These are phyloP conservation scores for Chalcis sispes DNA, from an alignment of 2,888 invertebrate genomes.

Conservation along the genomic window DNA sequence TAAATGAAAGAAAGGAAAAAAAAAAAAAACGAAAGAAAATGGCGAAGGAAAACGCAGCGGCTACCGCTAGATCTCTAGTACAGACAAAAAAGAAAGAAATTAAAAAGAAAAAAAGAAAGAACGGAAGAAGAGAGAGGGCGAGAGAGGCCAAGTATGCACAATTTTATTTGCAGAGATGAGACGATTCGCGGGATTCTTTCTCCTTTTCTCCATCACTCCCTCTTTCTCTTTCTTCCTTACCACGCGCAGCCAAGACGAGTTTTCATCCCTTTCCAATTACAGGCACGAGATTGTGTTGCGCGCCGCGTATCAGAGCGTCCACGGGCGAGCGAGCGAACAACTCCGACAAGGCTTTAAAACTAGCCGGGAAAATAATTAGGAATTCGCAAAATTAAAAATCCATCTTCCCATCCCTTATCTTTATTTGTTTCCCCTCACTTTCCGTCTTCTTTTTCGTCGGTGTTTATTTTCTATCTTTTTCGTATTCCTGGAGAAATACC, in stretches of 20 bases:
- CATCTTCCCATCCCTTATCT: slow-evolving; percentile 58
- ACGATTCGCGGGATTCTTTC: slow-evolving; percentile 24
- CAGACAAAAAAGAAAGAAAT: slow-evolving; percentile 29
- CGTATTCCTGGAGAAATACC: too few relatives aligned
- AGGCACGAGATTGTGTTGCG: slow-evolving; percentile 63
- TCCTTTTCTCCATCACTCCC: too few relatives aligned
- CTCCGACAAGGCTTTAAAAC: slow-evolving; percentile 61
- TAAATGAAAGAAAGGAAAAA: slow-evolving; percentile 21
- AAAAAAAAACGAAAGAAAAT: not conserved
- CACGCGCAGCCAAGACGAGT: slow-evolving; percentile 42
- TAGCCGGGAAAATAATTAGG: slow-evolving; percentile 66
- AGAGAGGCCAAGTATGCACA: slow-evolving; percentile 48
- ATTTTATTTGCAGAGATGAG: slow-evolving; percentile 50
- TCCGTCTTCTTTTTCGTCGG: too few relatives aligned
- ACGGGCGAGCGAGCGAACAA: slow-evolving; percentile 19
- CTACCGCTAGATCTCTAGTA: not conserved
- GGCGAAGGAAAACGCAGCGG: not conserved
- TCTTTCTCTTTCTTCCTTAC: too few relatives aligned
- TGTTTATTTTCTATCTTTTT: too few relatives aligned
- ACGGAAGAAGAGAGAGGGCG: not conserved
- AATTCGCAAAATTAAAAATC: slow-evolving; percentile 69
- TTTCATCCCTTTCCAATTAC: slow-evolving; percentile 66
- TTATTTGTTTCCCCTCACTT: too few relatives aligned
- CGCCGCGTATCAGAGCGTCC: slow-evolving; percentile 55
- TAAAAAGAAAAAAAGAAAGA: slow-evolving; percentile 24